Percentiles rank a stretch among this genome's conserved stretches.
Conservation (phyloP, 2,888 invertebrate species). For the Ceriagrion tenellum region DNA sequence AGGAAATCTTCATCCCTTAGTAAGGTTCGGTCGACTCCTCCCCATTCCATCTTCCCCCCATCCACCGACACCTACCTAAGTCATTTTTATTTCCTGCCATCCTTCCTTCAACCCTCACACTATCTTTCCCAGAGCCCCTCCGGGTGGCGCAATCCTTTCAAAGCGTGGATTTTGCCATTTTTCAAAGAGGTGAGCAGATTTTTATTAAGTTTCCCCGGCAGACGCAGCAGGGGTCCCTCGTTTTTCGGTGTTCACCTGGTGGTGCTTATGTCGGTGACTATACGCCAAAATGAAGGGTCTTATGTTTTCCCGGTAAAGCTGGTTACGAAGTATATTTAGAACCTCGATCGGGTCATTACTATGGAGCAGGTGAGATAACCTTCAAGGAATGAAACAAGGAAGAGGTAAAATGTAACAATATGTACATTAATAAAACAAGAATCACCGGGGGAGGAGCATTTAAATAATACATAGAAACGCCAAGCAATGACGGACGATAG, state of each 20-base stretch:
- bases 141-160: not conserved
- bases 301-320: too few relatives aligned
- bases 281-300: not conserved
- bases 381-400: too few relatives aligned
- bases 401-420: too few relatives aligned
- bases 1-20: constrained; percentile 33
- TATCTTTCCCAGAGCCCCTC: not conserved
- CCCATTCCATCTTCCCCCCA: not conserved
- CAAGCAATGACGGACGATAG: too few relatives aligned
- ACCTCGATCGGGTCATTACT: too few relatives aligned
- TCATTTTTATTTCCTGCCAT: not conserved
- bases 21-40: not conserved
- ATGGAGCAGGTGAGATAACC: too few relatives aligned
- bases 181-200: constrained; percentile 3
- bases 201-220: not conserved
- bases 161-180: not conserved
- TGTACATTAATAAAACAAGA: too few relatives aligned
- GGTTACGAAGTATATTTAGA: not conserved
- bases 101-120: not conserved
- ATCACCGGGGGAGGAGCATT: too few relatives aligned
- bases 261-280: not conserved
- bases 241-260: not conserved
- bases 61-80: not conserved
- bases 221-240: not conserved
- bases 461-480: too few relatives aligned